Evolutionary conservation across 2,888 invertebrate species (phyloP), one percentile per base, ranked within the genome.

Genomic region (Latrodectus hesperus): DNA sequence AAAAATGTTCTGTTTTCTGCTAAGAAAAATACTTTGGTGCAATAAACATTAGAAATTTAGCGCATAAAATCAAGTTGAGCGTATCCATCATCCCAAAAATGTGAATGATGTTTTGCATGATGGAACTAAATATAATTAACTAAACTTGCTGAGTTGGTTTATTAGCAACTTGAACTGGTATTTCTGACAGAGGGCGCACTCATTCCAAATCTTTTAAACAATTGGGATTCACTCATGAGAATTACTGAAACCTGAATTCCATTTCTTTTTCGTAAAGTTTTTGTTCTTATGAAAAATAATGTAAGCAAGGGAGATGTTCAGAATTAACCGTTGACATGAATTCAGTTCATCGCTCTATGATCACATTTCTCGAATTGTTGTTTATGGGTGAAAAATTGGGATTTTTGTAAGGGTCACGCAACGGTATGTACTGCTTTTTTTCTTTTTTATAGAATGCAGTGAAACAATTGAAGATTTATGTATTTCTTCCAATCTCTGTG

Each of bases 151-250:
- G 75, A 53, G 82, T 38, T 53, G 78, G 70, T 64, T 53, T 52
- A 68, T 65, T 73, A 22, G 67, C 79, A 49, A 12, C 60, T 68
- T 55, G 75, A 83, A 83, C 83, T 83, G 71, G 83, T 82, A 83
- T 71, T 26, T 12, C 17, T 68, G 16, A 16, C 17, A 55, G 1
- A 22, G 81, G 81, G 74, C 38, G 38, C 38, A 38, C 38, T 38
- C 38, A 38, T 38, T 38, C 38, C 38, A 38, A 38, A 38, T 38
- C 38, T 65, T 60, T 17, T n/a, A 22, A 17, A 70, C 76, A n/a
- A 2, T 52, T 26, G 22, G 22, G 67, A 81, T 38, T 26, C 26
- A 53, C 73, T 73, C 16, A 71, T 71, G 49, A 71, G 22, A 68
- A 72, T 51, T 72, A 51, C n/a, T 12, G 22, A 68, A 67, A 77